phyloP scores from a whole-genome alignment of 1,140 invertebrate species.

The Protaetia brevitarsis region DNA sequence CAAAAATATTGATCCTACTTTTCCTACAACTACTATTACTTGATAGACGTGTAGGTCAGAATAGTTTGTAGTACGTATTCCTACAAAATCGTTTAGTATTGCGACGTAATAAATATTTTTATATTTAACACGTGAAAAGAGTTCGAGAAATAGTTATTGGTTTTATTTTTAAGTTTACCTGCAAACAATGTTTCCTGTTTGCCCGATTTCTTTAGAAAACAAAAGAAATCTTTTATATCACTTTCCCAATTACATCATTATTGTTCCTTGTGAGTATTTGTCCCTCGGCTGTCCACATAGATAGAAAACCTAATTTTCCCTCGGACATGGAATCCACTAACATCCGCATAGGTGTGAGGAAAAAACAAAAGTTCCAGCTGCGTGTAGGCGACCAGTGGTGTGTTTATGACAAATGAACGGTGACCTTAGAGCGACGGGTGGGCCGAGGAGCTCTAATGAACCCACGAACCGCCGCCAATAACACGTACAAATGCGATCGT shows the following conservation, averaged over 20 bases:
- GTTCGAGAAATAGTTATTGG: too few species aligned
- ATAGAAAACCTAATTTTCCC: neutral
- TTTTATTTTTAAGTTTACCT: too few species aligned
- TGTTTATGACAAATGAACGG: conserved; percentile 43
- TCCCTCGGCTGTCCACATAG: neutral
- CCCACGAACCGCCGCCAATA: conserved; percentile 38
- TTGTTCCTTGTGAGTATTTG: neutral
- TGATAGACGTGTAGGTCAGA: too few species aligned
- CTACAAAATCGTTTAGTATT: too few species aligned
- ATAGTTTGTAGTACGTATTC: too few species aligned
- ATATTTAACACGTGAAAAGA: too few species aligned
- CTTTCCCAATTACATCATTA: neutral
- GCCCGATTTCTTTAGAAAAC: too few species aligned
- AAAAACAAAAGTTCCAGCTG: conserved; percentile 29
- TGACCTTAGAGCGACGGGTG: conserved; percentile 38
- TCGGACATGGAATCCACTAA: conserved; percentile 1
- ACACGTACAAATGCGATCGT: conserved; percentile 42
- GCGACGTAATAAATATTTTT: too few species aligned
- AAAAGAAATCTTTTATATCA: neutral
- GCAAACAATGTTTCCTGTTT: too few species aligned
- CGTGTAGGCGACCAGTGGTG: conserved; percentile 28
- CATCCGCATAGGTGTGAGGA: conserved; percentile 3
- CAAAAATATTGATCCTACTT: too few species aligned
- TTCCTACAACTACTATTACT: too few species aligned
- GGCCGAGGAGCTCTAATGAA: conserved; percentile 40